Evolutionary conservation across 2,113 vertebrate genomes (phyloP).

Genomic region (Isurus oxyrinchus): DNA sequence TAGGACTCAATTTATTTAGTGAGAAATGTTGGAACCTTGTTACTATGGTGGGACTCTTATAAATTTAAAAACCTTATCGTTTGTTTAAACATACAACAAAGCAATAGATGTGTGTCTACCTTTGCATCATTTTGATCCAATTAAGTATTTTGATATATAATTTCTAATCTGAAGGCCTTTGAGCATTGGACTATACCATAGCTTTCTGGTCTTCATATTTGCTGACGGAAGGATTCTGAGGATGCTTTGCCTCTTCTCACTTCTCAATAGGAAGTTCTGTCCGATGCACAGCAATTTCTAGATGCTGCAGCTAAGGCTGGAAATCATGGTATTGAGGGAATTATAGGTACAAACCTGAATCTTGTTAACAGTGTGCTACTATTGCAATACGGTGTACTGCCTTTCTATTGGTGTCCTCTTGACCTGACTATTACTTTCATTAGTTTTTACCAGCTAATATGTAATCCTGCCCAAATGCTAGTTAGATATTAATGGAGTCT

Average conservation of each 20-base stretch:
- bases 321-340: background rate
- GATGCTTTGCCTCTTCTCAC: background rate
- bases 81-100: background rate
- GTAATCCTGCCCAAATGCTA: background rate
- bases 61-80: background rate
- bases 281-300: background rate
- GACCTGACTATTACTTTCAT: background rate
- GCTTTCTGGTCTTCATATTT: background rate
- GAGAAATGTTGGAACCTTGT: constrained; percentile 26
- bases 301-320: background rate
- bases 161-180: background rate
- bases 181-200: background rate
- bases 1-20: constrained; percentile 35
- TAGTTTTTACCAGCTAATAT: background rate
- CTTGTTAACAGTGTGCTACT: background rate
- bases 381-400: background rate
- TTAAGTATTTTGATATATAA: background rate
- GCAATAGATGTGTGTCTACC: background rate
- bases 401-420: background rate
- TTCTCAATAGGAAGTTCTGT: background rate
- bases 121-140: background rate
- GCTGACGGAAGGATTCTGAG: background rate
- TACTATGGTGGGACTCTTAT: background rate
- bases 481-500: background rate
- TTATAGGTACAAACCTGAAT: background rate